Percentiles rank a stretch among this genome's conserved stretches.
Conservation (phyloP, 53 echinoderm and acorn worm genomes). For the Luidia sarsii region DNA sequence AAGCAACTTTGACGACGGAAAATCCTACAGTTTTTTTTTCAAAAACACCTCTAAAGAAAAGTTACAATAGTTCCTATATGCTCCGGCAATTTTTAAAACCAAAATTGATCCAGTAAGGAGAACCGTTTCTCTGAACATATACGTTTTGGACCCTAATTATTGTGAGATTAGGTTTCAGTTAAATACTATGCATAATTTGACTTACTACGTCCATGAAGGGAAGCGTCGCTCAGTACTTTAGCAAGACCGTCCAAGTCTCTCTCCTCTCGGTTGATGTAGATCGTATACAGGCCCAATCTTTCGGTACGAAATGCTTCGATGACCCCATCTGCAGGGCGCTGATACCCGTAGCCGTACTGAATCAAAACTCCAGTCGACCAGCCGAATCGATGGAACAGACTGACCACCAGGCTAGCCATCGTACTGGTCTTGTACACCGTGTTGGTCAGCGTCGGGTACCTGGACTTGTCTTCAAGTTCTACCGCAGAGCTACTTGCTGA, state of each 20-base stretch:
- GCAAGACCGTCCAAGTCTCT: not conserved
- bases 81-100: too few species aligned
- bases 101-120: too few species aligned
- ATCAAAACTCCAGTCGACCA: slow-evolving; percentile 9
- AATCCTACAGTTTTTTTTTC: too few species aligned
- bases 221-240: not conserved
- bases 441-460: slow-evolving; percentile 51
- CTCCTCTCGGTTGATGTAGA: not conserved
- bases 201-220: slow-evolving; percentile 4
- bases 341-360: not conserved
- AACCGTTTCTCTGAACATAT: too few species aligned
- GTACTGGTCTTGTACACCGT: slow-evolving; percentile 2
- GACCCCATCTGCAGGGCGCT: not conserved
- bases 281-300: not conserved
- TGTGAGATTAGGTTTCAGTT: too few species aligned
- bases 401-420: slow-evolving; percentile 21
- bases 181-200: too few species aligned
- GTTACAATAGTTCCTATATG: too few species aligned
- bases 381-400: slow-evolving; percentile 12
- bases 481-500: slow-evolving; percentile 26
- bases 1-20: too few species aligned
- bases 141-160: too few species aligned
- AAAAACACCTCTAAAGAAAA: too few species aligned
- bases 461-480: slow-evolving; percentile 54
- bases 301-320: not conserved